phyloP scores from a whole-genome alignment of 2,888 invertebrate species.

The Drymonia ruficornis region DNA sequence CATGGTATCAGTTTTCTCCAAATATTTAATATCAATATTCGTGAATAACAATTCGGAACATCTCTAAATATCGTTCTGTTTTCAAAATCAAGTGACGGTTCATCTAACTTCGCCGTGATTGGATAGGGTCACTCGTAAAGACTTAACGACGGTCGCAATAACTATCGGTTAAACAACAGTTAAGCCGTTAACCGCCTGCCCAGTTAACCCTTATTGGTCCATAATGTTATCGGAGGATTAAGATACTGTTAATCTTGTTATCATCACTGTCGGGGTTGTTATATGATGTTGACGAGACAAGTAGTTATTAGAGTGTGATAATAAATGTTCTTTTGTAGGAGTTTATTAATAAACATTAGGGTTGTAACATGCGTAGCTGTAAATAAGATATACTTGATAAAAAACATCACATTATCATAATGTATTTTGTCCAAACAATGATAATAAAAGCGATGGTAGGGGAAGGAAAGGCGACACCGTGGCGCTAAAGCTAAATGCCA shows the following conservation, averaged over 20 bases:
- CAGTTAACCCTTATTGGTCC: conserved; percentile 26
- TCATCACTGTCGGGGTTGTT: not conserved
- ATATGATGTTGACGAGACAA: not conserved
- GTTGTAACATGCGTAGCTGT: no score
- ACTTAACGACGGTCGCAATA: conserved; percentile 26
- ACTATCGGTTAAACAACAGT: conserved; percentile 46
- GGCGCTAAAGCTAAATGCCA: no score
- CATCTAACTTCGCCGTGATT: not conserved
- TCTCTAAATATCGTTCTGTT: not conserved
- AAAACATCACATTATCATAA: no score
- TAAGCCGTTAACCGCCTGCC: conserved; percentile 40
- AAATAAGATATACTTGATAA: no score
- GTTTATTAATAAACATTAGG: no score
- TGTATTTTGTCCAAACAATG: no score
- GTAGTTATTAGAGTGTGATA: no score
- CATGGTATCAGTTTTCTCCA: no score
- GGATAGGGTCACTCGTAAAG: conserved; percentile 22
- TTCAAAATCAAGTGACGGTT: not conserved
- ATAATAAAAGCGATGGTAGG: no score
- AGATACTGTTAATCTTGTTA: conserved; percentile 1
- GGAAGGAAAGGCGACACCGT: no score
- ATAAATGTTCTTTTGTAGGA: no score
- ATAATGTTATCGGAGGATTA: conserved; percentile 4
- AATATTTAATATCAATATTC: no score
- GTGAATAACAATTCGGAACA: not conserved